phyloP scores from a whole-genome alignment of 2,888 invertebrate genomes.

The Drosophila pegasa region DNA sequence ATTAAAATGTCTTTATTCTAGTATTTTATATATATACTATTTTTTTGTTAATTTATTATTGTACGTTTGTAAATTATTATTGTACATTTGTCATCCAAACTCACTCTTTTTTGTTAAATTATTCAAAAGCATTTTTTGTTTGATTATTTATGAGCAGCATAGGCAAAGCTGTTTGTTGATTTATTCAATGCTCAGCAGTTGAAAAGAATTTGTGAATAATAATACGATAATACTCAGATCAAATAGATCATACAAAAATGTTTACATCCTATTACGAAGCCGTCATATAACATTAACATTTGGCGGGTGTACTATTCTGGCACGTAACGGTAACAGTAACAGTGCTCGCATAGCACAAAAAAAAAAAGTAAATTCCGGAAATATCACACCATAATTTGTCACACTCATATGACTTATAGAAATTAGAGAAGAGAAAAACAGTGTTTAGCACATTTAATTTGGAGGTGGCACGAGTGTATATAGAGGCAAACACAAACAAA shows the following conservation, averaged over 20 bases:
- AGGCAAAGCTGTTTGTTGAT: not conserved
- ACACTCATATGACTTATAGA: conserved; percentile 6
- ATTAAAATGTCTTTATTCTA: too few species aligned
- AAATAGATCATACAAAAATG: not conserved
- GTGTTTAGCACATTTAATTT: conserved; percentile 19
- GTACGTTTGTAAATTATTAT: too few species aligned
- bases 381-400: conserved; percentile 4
- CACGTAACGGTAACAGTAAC: not conserved
- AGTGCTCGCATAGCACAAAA: not conserved
- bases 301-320: not conserved
- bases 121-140: not conserved
- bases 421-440: conserved; percentile 1
- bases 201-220: not conserved
- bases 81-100: too few species aligned
- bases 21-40: too few species aligned
- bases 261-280: not conserved
- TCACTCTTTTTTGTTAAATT: not conserved
- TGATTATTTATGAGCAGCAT: conserved; percentile 2
- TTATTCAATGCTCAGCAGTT: not conserved
- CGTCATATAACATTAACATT: not conserved
- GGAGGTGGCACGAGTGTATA: not conserved
- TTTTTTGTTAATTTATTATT: too few species aligned
- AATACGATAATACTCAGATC: too few species aligned
- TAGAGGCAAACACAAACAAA: not conserved
- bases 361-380: not conserved